phyloP scores from a whole-genome alignment of 2,113 vertebrate species.

The Hipposideros armiger region DNA sequence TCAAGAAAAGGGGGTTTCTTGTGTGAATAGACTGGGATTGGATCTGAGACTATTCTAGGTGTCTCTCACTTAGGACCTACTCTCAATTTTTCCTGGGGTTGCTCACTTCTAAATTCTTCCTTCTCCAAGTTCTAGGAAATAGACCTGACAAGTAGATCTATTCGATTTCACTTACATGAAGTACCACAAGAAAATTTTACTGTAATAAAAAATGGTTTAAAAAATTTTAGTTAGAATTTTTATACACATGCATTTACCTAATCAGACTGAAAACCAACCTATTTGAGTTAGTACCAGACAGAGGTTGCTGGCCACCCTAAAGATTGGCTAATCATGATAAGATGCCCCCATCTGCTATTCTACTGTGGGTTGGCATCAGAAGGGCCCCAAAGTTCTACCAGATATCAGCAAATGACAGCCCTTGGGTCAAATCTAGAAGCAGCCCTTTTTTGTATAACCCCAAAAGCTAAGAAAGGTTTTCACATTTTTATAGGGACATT shows the following conservation, averaged over 20 bases:
- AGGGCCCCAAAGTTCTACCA: background rate
- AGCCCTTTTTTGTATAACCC: background rate
- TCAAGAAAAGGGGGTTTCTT: background rate
- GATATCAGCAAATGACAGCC: background rate
- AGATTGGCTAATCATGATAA: background rate
- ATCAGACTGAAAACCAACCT: background rate
- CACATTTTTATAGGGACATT: background rate
- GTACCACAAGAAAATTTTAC: background rate
- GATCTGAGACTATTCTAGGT: background rate
- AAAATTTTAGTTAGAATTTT: background rate
- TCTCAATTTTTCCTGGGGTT: background rate
- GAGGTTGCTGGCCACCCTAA: background rate
- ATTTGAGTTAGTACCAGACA: background rate
- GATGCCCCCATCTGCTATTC: background rate
- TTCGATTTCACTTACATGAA: background rate
- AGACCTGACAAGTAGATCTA: background rate
- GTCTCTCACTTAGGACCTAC: background rate
- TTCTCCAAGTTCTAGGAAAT: conserved; percentile 25
- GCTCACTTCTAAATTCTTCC: background rate
- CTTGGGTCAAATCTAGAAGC: background rate
- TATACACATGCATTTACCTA: background rate
- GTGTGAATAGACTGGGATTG: background rate
- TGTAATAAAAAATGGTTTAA: background rate
- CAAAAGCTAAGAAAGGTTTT: background rate
- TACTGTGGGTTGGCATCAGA: background rate